These are phyloP conservation scores for Maconellicoccus hirsutus DNA, from an alignment of 1,140 invertebrate genomes.

Conservation along the genomic window DNA sequence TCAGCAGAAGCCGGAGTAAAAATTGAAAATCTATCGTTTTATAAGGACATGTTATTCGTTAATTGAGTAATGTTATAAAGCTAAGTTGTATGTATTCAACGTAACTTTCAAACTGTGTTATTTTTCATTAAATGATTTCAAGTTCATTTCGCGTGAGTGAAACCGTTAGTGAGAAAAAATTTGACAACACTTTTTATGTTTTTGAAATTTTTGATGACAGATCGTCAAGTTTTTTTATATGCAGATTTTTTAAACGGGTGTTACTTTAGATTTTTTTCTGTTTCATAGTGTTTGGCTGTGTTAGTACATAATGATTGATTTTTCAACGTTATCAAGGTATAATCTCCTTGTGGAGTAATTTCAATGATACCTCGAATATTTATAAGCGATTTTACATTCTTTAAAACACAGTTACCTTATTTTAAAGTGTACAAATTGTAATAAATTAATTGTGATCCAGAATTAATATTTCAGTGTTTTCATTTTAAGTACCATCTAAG, in stretches of 20 bases:
- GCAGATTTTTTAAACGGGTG: not conserved
- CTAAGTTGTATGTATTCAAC: not conserved
- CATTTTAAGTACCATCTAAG: not conserved
- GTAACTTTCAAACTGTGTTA: slow-evolving; percentile 9
- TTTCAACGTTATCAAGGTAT: not conserved
- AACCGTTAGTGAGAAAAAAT: not conserved
- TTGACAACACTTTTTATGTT: not conserved
- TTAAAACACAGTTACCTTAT: not conserved
- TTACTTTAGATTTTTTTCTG: not conserved
- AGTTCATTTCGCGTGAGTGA: not conserved
- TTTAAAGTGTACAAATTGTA: not conserved
- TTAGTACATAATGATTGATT: not conserved
- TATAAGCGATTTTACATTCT: not conserved
- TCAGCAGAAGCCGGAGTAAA: slow-evolving; percentile 74
- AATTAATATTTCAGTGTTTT: not conserved
- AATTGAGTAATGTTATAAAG: not conserved
- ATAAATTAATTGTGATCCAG: not conserved
- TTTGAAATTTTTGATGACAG: too few relatives aligned
- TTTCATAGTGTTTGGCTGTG: not conserved
- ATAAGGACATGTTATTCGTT: not conserved
- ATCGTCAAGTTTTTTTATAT: not conserved
- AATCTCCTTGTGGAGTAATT: not conserved
- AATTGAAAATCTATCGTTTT: not conserved
- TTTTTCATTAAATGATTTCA: not conserved
- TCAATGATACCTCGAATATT: not conserved